Evolutionary conservation across 2,113 vertebrate species (phyloP), one percentile per base, ranked within the genome.

Genomic region (Saimiri boliviensis): DNA sequence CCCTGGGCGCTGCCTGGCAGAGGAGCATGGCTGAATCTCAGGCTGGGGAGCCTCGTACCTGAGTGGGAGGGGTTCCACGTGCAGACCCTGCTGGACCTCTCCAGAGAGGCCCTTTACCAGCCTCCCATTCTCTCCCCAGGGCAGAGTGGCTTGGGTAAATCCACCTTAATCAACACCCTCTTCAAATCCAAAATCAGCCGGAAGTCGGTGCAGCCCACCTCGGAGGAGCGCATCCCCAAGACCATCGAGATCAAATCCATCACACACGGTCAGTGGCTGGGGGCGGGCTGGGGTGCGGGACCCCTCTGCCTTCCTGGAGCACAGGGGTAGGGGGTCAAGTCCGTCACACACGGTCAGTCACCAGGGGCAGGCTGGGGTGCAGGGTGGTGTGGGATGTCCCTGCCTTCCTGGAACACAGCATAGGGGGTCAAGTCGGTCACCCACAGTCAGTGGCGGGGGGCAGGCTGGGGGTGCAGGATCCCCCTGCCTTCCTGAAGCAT

Each of bases 111-210:
- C 3, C 1, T 76, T 0, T 5, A 82, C 27, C 4, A 0, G 8
- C 70, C 17, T 58, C 52, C 88, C 47, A 0, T 91, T 80, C 86
- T 95, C 30, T 96, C 91, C 98, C 63, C 98, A 99, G 99, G 99
- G 97, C 99, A 99, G 98, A 99, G 99, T 0, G 99, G 99, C 93
- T 98, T 99, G 94, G 99, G 99, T n/a, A 99, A 99, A 98, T 99
- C 99, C 74, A 99, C 99, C 6, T 98, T 99, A 98, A 99, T 99
- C 99, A 99, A 99, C 98, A 99, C 99, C 1, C 99, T 99, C 97
- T 99, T 99, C 98, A 99, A 99, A 97, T 99, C 99, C 97, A 99
- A 99, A 96, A 99, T 99, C 98, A 99, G 99, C 98, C 99, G 99
- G 73, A 99, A 99, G 97, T 99, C 99, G 1, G 99, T 99, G 89